Evolutionary conservation across 2,797 vertebrate genomes (phyloP), one percentile per base, ranked within the genome.

Genomic region (Myripristis murdjan): DNA sequence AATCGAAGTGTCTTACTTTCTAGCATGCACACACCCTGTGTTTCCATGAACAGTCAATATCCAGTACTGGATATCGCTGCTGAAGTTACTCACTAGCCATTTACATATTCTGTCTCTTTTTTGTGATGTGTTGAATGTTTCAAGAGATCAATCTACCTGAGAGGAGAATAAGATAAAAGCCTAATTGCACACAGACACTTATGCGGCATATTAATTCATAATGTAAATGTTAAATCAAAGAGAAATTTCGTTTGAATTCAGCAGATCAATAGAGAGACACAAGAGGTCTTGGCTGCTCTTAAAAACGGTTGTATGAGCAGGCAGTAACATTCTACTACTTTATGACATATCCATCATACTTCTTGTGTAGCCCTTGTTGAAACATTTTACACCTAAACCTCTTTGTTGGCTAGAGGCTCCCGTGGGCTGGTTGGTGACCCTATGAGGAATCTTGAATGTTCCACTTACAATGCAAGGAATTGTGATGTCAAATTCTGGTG

Each of bases 401-500:
- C 4, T 18, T 54, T 31, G 52, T 20, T 16, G 43, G 5, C 43
- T 2, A 44, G 16, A 44, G 9, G 33, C 18, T 31, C 31, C 51
- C 53, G 6, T 16, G n/a, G 9, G 15, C 52, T n/a, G 6, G 52
- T 54, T 33, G 28, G 6, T 54, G 28, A 26, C 57, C 15, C 15
- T 48, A 52, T 43, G 2, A 16, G n/a, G n/a, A 60, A 1, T 1
- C 0, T 26, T 61, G 16, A 35, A 12, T 51, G 5, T 53, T 14
- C 65, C 41, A 65, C n/a, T 65, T 35, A 44, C 51, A 54, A 56
- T 46, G 20, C 56, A 73, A 47, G 4, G 57, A 69, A 70, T 16
- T 47, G 7, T 70, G 22, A 70, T 71, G 24, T 65, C 28, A 75
- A 64, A 65, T 58, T 49, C 23, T 63, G 26, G 31, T 63, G 18